These are phyloP conservation scores for Drosophila siamana DNA, from an alignment of 2,888 invertebrate species.

Conservation along the genomic window DNA sequence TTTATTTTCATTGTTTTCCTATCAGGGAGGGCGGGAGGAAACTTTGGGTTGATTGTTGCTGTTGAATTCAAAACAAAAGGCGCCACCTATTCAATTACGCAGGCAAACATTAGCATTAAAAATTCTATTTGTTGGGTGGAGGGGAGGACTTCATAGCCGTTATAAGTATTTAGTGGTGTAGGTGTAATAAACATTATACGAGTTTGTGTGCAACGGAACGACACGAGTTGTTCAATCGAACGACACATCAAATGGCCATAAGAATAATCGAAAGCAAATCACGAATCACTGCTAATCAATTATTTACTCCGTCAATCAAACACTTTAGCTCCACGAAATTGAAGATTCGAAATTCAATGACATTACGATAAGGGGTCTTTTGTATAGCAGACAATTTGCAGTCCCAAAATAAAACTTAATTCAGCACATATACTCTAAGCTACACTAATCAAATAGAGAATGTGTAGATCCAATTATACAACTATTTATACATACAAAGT, in stretches of 20 bases:
- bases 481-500: background rate
- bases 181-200: conserved; percentile 35
- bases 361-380: background rate
- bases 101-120: conserved; percentile 46
- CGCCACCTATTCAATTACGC: conserved; percentile 59
- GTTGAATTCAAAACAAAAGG: conserved; percentile 32
- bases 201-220: conserved; percentile 7
- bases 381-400: background rate
- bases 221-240: conserved; percentile 37
- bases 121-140: conserved; percentile 52
- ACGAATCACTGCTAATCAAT: conserved; percentile 39
- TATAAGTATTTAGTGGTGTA: background rate
- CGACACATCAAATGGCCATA: conserved; percentile 30
- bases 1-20: conserved; percentile 25
- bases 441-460: background rate
- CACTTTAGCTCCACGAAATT: conserved; percentile 7
- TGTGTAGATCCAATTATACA: background rate
- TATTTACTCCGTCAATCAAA: conserved; percentile 36
- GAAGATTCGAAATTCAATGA: background rate
- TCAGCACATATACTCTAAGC: background rate
- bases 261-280: conserved; percentile 39
- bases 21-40: background rate
- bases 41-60: background rate
- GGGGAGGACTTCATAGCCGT: background rate
- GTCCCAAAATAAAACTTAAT: background rate